Percentiles rank a stretch among this genome's conserved stretches.
These are phyloP conservation scores for Drosophila pachea DNA, from an alignment of 1,140 invertebrate species.

Conservation along the genomic window DNA sequence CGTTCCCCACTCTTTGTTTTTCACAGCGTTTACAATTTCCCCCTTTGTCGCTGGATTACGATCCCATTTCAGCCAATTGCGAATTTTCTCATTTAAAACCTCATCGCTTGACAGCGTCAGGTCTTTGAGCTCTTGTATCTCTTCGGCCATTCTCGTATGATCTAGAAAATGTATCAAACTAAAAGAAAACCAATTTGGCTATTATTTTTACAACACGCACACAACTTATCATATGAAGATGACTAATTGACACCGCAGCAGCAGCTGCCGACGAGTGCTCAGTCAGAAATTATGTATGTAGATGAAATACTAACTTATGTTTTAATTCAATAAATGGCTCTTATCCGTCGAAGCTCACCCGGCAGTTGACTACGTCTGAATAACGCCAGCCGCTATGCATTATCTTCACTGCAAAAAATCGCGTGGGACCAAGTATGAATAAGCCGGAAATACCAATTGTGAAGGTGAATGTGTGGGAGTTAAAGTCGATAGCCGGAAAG, in stretches of 20 bases:
- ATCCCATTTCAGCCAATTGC: conserved; percentile 58
- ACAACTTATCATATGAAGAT: neutral
- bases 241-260: neutral
- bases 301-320: neutral
- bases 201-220: neutral
- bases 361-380: conserved; percentile 7
- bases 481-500: too few relatives aligned
- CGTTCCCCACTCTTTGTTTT: conserved; percentile 45
- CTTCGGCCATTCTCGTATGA: conserved; percentile 12
- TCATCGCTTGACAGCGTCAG: conserved; percentile 43
- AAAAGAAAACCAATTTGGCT: neutral
- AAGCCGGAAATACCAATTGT: neutral
- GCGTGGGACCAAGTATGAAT: too few relatives aligned
- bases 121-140: conserved; percentile 1
- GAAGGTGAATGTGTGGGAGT: too few relatives aligned
- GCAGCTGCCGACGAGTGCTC: neutral
- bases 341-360: conserved; percentile 19
- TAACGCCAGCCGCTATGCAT: conserved; percentile 1
- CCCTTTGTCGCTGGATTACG: conserved; percentile 36
- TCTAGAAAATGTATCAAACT: conserved; percentile 10
- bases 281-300: neutral
- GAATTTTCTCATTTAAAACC: conserved; percentile 46
- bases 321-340: conserved; percentile 6
- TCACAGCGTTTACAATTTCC: conserved; percentile 45
- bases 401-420: neutral